Percentiles rank a stretch among this genome's conserved stretches.
phyloP scores from a whole-genome alignment of 2,113 vertebrate species.

The Phrynosoma platyrhinos region DNA sequence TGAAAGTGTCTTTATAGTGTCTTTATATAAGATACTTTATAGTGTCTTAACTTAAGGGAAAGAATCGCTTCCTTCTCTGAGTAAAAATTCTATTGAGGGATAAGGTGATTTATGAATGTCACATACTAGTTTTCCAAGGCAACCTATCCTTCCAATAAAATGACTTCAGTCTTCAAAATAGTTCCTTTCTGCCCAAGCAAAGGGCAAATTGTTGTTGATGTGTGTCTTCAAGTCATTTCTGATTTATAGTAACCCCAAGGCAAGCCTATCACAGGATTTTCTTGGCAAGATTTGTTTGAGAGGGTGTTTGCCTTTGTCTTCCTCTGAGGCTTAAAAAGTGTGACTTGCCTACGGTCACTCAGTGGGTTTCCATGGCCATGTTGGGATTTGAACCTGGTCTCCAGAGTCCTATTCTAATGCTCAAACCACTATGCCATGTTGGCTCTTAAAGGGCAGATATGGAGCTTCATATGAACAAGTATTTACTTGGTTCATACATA shows the following conservation, averaged over 20 bases:
- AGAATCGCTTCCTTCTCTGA: constrained; percentile 1
- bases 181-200: constrained; percentile 2
- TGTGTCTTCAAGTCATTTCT: no score
- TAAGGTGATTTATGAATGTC: constrained; percentile 3
- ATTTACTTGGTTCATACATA: not conserved
- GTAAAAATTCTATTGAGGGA: not conserved
- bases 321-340: no score
- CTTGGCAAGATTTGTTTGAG: no score
- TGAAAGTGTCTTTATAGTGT: not conserved
- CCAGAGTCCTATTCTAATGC: no score
- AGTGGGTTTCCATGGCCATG: no score
- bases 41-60: not conserved
- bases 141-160: constrained; percentile 45
- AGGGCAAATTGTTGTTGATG: not conserved
- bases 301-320: no score
- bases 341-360: no score
- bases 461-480: no score
- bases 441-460: not conserved
- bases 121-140: constrained; percentile 10
- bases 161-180: constrained; percentile 12
- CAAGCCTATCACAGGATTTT: no score
- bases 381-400: no score
- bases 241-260: no score
- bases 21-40: not conserved
- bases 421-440: no score